Conservation (phyloP, 1,140 invertebrate species). For the Saccostrea cuccullata region DNA sequence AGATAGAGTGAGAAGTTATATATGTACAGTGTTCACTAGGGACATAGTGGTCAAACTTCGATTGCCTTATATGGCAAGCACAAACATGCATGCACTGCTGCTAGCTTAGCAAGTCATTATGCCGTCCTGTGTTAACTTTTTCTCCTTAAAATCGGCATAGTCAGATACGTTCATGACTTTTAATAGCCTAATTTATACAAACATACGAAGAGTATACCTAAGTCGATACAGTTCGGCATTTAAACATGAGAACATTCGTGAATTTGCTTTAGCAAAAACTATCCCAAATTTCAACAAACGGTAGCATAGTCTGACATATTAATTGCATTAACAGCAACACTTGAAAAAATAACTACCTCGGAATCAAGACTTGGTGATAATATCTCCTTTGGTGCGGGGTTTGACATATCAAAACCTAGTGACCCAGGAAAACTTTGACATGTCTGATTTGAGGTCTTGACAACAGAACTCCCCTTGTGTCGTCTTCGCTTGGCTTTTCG, state of each 20-base stretch:
- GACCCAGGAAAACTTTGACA: slow-evolving; percentile 56
- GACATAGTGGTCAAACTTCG: background rate
- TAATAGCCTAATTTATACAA: too few relatives aligned
- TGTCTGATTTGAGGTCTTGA: slow-evolving; percentile 52
- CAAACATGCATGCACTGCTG: slow-evolving; percentile 27
- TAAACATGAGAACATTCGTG: too few relatives aligned
- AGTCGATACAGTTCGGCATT: too few relatives aligned
- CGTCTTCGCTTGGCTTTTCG: slow-evolving; percentile 65
- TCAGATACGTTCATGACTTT: too few relatives aligned
- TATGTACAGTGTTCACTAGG: background rate
- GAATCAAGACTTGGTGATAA: slow-evolving; percentile 55
- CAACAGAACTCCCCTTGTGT: slow-evolving; percentile 60
- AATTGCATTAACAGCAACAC: background rate
- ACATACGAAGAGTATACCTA: too few relatives aligned
- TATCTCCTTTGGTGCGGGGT: slow-evolving; percentile 38
- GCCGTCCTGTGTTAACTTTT: background rate
- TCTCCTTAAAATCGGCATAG: background rate
- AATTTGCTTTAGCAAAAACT: too few relatives aligned
- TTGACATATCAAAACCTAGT: slow-evolving; percentile 42
- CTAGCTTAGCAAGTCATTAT: background rate
- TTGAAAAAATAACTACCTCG: slow-evolving; percentile 52
- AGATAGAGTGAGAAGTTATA: background rate
- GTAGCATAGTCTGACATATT: background rate
- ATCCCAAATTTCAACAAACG: background rate
- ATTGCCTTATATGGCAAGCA: slow-evolving; percentile 35